phyloP scores from a whole-genome alignment of 1,140 invertebrate species.

The Ips typographus region DNA sequence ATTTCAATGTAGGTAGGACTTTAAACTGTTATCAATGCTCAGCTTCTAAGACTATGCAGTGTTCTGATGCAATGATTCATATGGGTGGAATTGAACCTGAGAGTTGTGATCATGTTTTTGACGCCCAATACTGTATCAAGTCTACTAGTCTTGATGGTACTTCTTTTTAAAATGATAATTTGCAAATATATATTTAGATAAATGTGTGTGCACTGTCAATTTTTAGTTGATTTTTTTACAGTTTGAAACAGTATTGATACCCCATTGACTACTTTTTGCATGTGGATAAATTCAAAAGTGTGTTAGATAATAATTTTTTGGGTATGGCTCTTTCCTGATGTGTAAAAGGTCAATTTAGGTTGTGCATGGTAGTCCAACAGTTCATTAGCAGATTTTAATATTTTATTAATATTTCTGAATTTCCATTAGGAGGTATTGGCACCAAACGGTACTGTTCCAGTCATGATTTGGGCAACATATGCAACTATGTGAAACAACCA shows the following conservation, averaged over 20 bases:
- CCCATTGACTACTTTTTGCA: neutral
- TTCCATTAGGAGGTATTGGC: conserved; percentile 78
- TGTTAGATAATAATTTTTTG: no score
- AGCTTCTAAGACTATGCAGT: conserved; percentile 70
- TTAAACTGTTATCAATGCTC: conserved; percentile 84
- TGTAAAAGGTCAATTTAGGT: no score
- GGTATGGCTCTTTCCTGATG: no score
- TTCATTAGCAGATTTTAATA: neutral
- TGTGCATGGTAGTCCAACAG: neutral
- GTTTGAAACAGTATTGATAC: neutral
- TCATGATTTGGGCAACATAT: conserved; percentile 88
- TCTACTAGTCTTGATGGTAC: conserved; percentile 62
- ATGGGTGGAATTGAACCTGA: conserved; percentile 60
- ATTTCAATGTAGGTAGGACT: conserved; percentile 44
- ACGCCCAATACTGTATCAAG: conserved; percentile 86
- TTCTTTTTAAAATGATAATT: neutral
- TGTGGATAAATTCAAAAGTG: neutral
- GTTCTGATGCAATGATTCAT: conserved; percentile 72
- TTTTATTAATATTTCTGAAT: neutral
- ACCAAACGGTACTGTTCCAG: conserved; percentile 92
- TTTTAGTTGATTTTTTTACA: neutral
- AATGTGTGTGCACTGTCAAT: neutral
- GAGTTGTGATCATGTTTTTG: conserved; percentile 73
- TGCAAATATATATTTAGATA: neutral
- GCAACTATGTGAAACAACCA: conserved; percentile 84